A percentile compares a stretch with the other conserved stretches of the same genome.
Evolutionary conservation across 2,113 vertebrate genomes (phyloP).

Genomic region (Gambusia affinis): DNA sequence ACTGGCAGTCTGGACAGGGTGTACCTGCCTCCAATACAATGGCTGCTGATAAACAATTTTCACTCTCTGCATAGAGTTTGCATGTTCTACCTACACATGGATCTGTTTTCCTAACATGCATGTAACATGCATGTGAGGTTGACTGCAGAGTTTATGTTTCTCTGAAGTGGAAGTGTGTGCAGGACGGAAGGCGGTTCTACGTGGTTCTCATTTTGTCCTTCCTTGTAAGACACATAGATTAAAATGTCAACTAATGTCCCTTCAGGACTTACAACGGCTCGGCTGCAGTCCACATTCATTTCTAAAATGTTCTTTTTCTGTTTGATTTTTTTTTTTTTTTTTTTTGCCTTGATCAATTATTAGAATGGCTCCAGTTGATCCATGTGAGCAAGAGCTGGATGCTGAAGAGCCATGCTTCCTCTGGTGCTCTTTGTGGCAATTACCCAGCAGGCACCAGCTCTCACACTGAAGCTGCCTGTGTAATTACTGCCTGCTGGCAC

Average conservation of each 20-base stretch:
- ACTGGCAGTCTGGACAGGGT: too few relatives aligned
- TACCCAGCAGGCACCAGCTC: slow-evolving; percentile 63
- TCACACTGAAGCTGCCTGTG: slow-evolving; percentile 55
- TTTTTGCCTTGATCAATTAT: slow-evolving; percentile 3
- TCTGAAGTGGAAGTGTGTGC: too few relatives aligned
- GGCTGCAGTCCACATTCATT: slow-evolving; percentile 18
- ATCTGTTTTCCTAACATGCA: too few relatives aligned
- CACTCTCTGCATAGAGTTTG: too few relatives aligned
- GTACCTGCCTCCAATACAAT: too few relatives aligned
- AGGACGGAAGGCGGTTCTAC: background rate
- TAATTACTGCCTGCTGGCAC: slow-evolving; percentile 68
- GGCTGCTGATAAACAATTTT: too few relatives aligned
- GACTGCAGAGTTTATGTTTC: too few relatives aligned
- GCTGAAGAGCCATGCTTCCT: slow-evolving; percentile 65
- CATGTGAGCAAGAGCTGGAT: slow-evolving; percentile 60
- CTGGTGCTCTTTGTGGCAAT: slow-evolving; percentile 63
- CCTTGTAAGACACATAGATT: background rate
- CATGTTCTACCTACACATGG: too few relatives aligned
- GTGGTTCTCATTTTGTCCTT: background rate
- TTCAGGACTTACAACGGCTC: background rate
- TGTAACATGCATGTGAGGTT: too few relatives aligned
- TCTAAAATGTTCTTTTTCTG: too few relatives aligned
- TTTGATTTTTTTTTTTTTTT: background rate
- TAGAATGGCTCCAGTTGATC: slow-evolving; percentile 38
- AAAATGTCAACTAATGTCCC: background rate